Base-by-base conservation (phyloP, 2,888 invertebrate genomes). In the Ophonus ardosiacus region DNA sequence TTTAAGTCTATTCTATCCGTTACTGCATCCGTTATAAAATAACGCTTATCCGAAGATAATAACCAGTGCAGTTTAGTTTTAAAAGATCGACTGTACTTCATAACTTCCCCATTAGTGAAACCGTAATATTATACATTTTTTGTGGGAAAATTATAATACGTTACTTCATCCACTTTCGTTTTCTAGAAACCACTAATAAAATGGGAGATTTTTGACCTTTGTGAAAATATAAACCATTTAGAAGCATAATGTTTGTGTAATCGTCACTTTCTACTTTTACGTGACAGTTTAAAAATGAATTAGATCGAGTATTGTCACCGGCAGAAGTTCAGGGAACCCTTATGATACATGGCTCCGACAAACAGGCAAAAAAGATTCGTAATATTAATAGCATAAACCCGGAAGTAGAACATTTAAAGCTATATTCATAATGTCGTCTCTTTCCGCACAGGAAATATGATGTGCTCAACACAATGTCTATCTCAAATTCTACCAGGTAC, bases 231-330 rank as follows among this genome's bases (percentile, higher is more conserved):
- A 51, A 74, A 43, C 51, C 13, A 18, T 74, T 78, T 56, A 78
- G 24, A 17, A 13, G 78, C 76, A 76, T 78, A 78, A 78, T 74
- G 74, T 74, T 74, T 74, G 31, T 56, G 78, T 78, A 78, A 78
- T 57, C 80, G 61, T 61, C 61, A 61, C 80, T 80, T 80, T 80
- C 61, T 80, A 78, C 57, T 78, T 57, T 57, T 78, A 31, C 61
- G 80, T 40, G 61, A 80, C 61, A 80, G 80, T 80, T 80, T 80
- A 80, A 80, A 80, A 80, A 80, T 61, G 61, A 80, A 80, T 80
- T 80, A 80, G 80, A 61, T 61, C 43, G 79, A 79, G 63, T 21
- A 21, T 38, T 24, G n/a, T n/a, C 38, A 24, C 15, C 31, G 38
- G 38, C n/a, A 68, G 31, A 68, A 38, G 68, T 68, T 68, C 68